A percentile compares a stretch with the other conserved stretches of the same genome.
phyloP scores from a whole-genome alignment of 2,113 vertebrate species.

The Pheucticus melanocephalus region DNA sequence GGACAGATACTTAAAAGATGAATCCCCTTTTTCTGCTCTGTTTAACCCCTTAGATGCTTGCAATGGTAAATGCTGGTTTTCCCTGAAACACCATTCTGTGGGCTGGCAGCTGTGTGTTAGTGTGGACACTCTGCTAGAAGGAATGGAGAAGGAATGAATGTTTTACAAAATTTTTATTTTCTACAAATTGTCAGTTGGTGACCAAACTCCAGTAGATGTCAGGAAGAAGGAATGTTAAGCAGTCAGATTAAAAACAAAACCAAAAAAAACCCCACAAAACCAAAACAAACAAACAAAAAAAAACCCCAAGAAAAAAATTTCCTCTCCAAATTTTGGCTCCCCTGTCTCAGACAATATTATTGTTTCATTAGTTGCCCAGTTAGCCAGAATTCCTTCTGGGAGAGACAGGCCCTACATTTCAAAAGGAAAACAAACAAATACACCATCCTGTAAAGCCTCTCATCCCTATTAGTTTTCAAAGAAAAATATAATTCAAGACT shows the following conservation, averaged over 20 bases:
- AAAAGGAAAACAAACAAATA: conserved; percentile 4
- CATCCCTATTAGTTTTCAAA: not conserved
- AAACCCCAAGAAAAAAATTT: not conserved
- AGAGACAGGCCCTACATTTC: not conserved
- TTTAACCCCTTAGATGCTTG: not conserved
- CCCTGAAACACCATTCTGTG: fast-evolving
- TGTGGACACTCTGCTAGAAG: not conserved
- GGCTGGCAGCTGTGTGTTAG: not conserved
- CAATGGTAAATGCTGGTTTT: not conserved
- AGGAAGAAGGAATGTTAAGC: not conserved
- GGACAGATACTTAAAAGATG: not conserved
- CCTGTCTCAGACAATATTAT: not conserved
- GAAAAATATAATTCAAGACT: not conserved
- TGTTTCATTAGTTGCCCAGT: not conserved
- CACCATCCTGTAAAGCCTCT: not conserved
- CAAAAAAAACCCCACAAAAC: no score
- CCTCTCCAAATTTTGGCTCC: not conserved
- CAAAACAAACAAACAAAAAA: no score
- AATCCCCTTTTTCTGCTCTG: not conserved
- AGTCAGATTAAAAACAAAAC: not conserved
- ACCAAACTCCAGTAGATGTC: not conserved
- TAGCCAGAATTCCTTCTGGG: not conserved
- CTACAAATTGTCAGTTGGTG: not conserved
- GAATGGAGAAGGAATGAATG: not conserved
- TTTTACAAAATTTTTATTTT: not conserved